These are phyloP conservation scores for Sorex araneus DNA, from an alignment of 2,113 vertebrate genomes.

Conservation along the genomic window DNA sequence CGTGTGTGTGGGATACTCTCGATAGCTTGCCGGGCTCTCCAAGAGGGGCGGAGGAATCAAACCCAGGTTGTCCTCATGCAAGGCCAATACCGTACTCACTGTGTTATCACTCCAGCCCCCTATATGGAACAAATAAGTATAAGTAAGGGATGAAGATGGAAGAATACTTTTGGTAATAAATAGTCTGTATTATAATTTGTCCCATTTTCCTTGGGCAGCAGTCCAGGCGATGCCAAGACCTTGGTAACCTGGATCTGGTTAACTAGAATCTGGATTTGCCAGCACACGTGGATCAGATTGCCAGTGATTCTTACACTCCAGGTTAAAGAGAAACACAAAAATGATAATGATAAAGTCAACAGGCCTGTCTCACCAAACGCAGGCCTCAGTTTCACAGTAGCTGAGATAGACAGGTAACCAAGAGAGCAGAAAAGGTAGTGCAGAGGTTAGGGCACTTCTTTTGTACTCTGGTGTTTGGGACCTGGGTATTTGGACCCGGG, in stretches of 20 bases:
- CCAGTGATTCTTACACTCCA: neutral
- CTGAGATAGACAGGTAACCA: neutral
- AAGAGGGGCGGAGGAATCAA: no score
- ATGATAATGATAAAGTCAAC: accelerated
- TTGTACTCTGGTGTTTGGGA: no score
- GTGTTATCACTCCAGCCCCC: no score
- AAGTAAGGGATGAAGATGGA: neutral
- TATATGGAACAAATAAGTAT: neutral
- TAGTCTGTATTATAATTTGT: neutral
- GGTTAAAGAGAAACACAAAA: neutral
- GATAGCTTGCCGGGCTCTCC: no score
- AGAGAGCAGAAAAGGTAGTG: neutral
- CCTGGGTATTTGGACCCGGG: no score
- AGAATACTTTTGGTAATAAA: neutral
- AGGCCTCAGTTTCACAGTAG: neutral
- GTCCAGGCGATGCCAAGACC: neutral
- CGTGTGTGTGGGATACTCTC: no score
- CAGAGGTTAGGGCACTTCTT: no score
- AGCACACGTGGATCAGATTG: neutral
- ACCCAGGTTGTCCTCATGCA: no score
- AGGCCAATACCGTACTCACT: no score
- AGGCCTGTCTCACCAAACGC: neutral
- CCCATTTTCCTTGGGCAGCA: neutral
- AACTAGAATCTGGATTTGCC: no score
- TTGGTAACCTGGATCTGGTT: neutral